Percentiles rank a stretch among this genome's conserved stretches.
Conservation (phyloP, 1,140 invertebrate genomes). For the Akabosia matsudoensis region DNA sequence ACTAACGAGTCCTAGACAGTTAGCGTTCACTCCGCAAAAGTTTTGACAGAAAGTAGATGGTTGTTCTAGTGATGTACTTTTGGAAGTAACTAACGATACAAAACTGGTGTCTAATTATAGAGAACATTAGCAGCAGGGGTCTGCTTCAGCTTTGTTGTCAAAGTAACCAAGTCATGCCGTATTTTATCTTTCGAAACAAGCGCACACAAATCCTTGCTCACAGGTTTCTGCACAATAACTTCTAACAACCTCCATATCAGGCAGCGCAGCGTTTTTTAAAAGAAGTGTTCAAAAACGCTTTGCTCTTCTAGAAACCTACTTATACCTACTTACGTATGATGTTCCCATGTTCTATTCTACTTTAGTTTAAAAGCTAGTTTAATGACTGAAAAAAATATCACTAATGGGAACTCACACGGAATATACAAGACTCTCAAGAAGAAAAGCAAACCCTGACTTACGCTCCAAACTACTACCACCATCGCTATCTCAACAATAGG, state of each 20-base stretch:
- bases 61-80: not conserved
- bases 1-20: not conserved
- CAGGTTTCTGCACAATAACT: not conserved
- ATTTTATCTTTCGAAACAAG: slow-evolving; percentile 10
- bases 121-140: slow-evolving; percentile 17
- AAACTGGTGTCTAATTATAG: slow-evolving; percentile 12
- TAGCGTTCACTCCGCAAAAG: not conserved
- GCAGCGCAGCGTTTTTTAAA: not conserved
- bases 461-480: not conserved
- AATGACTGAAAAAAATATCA: not conserved
- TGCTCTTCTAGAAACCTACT: too few species aligned
- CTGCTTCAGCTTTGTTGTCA: not conserved
- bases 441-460: not conserved
- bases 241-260: not conserved
- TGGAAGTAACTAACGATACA: not conserved
- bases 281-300: not conserved
- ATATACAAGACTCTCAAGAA: not conserved
- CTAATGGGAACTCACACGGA: not conserved
- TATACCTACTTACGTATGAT: not conserved
- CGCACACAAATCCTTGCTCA: not conserved
- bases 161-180: slow-evolving; percentile 5
- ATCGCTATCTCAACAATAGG: not conserved
- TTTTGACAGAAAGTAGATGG: slow-evolving; percentile 19
- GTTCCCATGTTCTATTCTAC: too few species aligned
- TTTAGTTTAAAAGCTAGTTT: not conserved